These are phyloP conservation scores for Nasonia giraulti DNA, from an alignment of 1,140 invertebrate genomes.

Conservation along the genomic window DNA sequence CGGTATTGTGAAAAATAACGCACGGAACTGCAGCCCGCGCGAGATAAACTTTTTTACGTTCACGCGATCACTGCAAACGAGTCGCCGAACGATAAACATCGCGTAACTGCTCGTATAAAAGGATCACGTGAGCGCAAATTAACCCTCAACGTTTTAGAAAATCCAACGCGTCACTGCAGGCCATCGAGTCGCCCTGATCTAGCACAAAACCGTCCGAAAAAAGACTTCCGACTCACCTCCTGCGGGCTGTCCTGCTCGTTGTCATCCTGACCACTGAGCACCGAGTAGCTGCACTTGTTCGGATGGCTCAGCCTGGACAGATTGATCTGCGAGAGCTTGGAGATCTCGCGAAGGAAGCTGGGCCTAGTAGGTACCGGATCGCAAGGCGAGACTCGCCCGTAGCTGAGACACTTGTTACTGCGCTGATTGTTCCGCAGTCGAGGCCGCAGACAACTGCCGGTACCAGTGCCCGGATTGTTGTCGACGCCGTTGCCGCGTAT, in stretches of 20 bases:
- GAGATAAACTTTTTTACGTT: too few species aligned
- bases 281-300: constrained; percentile 82
- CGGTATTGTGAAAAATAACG: too few species aligned
- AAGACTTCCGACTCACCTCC: constrained; percentile 59
- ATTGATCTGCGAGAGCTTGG: constrained; percentile 84
- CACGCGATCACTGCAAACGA: too few species aligned
- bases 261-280: constrained; percentile 80
- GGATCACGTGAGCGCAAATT: too few species aligned
- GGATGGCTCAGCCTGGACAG: constrained; percentile 80
- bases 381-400: constrained; percentile 65
- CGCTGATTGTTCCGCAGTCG: constrained; percentile 17
- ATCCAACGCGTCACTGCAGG: too few species aligned
- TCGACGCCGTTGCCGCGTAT: constrained; percentile 65
- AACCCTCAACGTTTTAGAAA: too few species aligned
- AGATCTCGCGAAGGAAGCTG: constrained; percentile 82
- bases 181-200: too few species aligned
- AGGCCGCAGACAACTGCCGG: neutral
- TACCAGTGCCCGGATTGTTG: neutral
- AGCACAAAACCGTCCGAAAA: neutral
- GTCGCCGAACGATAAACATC: too few species aligned
- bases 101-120: too few species aligned
- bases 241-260: constrained; percentile 79
- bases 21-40: too few species aligned
- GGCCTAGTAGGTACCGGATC: constrained; percentile 64
- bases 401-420: neutral